phyloP scores from a whole-genome alignment of 1,140 invertebrate species.

The Maniola jurtina region DNA sequence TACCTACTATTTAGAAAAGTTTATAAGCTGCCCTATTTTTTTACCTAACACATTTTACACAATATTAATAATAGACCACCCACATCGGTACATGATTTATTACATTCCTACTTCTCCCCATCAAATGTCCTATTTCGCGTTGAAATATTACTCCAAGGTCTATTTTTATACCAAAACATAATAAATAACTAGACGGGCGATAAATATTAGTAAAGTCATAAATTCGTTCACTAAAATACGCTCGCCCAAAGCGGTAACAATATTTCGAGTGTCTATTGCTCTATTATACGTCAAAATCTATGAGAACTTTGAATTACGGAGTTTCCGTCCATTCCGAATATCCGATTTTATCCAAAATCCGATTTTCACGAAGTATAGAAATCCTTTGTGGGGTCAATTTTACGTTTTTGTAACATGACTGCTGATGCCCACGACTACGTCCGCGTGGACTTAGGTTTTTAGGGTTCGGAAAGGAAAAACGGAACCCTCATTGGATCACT shows the following conservation, averaged over 20 bases:
- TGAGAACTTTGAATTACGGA: neutral
- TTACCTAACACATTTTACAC: no score
- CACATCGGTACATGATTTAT: neutral
- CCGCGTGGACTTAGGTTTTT: no score
- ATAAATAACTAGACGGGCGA: neutral
- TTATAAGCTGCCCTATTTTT: no score
- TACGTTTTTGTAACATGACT: no score
- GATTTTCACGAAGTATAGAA: no score
- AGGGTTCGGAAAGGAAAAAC: no score
- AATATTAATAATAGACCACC: neutral
- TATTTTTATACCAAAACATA: conserved; percentile 9
- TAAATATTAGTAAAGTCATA: neutral
- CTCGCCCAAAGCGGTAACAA: neutral
- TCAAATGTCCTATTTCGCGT: conserved; percentile 7
- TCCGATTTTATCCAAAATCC: no score
- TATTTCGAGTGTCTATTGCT: conserved; percentile 6
- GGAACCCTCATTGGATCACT: no score
- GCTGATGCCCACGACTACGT: no score
- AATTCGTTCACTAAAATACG: neutral
- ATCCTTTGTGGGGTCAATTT: no score
- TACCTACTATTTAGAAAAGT: no score
- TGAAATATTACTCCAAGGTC: neutral
- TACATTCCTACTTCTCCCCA: neutral
- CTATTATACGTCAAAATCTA: neutral
- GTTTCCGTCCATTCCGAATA: no score